Base-by-base conservation (phyloP, 2,888 invertebrate genomes). In the Drosophila picticornis region DNA sequence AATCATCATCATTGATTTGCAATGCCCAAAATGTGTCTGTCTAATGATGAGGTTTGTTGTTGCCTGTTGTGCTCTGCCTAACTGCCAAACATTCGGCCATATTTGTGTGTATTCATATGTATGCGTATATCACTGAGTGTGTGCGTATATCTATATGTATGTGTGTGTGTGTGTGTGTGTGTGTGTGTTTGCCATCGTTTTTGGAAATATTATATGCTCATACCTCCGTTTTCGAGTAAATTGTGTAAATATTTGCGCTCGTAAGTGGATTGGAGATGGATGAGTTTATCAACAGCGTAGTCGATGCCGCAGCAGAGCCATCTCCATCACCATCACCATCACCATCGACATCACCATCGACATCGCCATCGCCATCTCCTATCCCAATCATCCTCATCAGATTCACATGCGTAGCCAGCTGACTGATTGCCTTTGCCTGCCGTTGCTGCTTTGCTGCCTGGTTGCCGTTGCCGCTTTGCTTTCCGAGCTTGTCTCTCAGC, bases 211-310 rank as follows among this genome's bases (percentile, higher is more conserved):
- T 91, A 91, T 91, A 90, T 90, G 90, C 90, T 90, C 86, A 88
- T 90, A 90, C 90, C 88, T 89, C 85, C 84, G 88, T 85, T 90
- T 85, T 90, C 84, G 90, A 84, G 83, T 90, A 88, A 90, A 90
- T 89, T 89, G 89, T 89, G 91, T 90, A 91, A 92, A 92, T 92
- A 92, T 92, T 92, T 92, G 92, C 83, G 74, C 88, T 91, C 87
- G 91, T 92, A 92, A 92, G 91, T 92, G 92, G 91, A 92, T 92
- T 92, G 91, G 86, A 91, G 91, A 92, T 92, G 91, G 91, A 92
- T 91, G 91, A 91, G 91, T 91, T 92, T 91, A 92, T 92, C 91
- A 91, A 87, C 85, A 84, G 82, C 76, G 78, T 78, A 76, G 84
- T 76, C 75, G 80, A 73, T 75, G 74, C 66, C 62, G 75, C 79